phyloP scores from a whole-genome alignment of 2,888 invertebrate genomes.

The Dryobota labecula region DNA sequence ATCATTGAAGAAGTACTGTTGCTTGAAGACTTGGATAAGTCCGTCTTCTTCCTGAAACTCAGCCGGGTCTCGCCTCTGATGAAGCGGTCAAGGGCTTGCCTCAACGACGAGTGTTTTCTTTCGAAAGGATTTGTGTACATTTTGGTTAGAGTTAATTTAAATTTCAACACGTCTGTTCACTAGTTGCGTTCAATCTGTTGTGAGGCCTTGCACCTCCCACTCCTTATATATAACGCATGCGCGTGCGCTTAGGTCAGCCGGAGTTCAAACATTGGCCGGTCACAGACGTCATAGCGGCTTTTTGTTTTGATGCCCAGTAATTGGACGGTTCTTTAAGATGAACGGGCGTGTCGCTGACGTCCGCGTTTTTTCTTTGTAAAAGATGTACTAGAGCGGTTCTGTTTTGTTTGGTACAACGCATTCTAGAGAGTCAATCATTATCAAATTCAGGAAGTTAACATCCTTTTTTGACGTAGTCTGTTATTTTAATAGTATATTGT shows the following conservation, averaged over 20 bases:
- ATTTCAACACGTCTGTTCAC: constrained; percentile 73
- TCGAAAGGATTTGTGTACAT: constrained; percentile 94
- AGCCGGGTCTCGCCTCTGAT: constrained; percentile 86
- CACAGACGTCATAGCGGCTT: constrained; percentile 71
- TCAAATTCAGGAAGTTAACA: constrained; percentile 30
- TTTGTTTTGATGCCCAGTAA: constrained; percentile 69
- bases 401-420: constrained; percentile 7
- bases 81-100: constrained; percentile 92
- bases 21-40: constrained; percentile 73
- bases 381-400: constrained; percentile 33
- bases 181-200: constrained; percentile 66
- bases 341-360: constrained; percentile 56
- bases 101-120: constrained; percentile 92
- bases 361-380: constrained; percentile 49
- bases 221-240: constrained; percentile 77
- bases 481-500: constrained; percentile 16
- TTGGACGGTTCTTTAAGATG: constrained; percentile 55
- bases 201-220: constrained; percentile 68
- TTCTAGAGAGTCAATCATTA: constrained; percentile 33
- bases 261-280: constrained; percentile 68
- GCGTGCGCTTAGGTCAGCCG: constrained; percentile 76
- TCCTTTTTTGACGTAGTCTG: constrained; percentile 22
- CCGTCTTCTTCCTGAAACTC: constrained; percentile 82
- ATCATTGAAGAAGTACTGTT: constrained; percentile 80
- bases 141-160: constrained; percentile 64